These are phyloP conservation scores for Cinclus mexicanus DNA, from an alignment of 2,113 vertebrate species.

Conservation along the genomic window DNA sequence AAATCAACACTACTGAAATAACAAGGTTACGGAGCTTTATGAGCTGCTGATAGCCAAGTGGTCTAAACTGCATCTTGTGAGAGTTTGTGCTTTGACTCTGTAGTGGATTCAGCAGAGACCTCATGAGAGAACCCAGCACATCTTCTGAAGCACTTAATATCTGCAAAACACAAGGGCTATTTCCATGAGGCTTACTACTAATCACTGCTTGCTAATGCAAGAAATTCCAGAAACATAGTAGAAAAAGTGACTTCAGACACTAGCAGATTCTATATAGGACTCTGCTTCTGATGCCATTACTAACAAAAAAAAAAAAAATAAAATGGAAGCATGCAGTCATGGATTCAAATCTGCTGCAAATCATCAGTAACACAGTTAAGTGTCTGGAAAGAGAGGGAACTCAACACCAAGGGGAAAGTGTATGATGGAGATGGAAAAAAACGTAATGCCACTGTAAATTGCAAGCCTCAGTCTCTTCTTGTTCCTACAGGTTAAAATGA, in stretches of 20 bases:
- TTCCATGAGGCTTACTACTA: not conserved
- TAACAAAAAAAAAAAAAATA: not conserved
- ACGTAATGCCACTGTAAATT: not conserved
- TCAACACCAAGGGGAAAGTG: not conserved
- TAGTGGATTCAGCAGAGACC: not conserved
- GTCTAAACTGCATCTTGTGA: not conserved
- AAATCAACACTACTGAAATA: not conserved
- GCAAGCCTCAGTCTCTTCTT: not conserved
- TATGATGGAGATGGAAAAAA: not conserved
- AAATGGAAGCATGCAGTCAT: not conserved
- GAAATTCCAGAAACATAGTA: not conserved
- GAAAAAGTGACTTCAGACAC: not conserved
- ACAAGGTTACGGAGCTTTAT: not conserved
- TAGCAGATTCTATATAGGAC: not conserved
- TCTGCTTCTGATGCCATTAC: not conserved
- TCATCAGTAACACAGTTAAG: not conserved
- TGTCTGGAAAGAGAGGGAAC: not conserved
- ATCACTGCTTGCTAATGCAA: not conserved
- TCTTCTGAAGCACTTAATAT: not conserved
- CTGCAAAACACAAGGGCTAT: not conserved
- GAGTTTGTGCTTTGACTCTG: not conserved
- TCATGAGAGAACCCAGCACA: not conserved
- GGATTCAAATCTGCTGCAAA: not conserved
- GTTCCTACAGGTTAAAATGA: rapidly evolving
- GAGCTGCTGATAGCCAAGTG: not conserved